phyloP scores from a whole-genome alignment of 2,888 invertebrate genomes.

The Drosophila leonis region DNA sequence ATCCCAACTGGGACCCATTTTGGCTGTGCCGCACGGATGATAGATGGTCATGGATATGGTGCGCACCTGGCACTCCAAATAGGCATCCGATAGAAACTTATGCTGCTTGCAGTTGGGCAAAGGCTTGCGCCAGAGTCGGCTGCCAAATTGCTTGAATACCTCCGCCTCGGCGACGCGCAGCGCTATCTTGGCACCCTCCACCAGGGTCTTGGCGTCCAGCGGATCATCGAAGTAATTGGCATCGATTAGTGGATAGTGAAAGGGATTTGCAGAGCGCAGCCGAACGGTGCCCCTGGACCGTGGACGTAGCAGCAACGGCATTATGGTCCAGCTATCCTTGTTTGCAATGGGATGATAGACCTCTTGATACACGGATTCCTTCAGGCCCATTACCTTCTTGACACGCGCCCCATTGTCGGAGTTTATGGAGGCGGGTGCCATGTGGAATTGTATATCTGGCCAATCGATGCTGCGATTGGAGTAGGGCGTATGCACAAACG shows the following conservation, averaged over 20 bases:
- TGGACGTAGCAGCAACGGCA: slow-evolving; percentile 93
- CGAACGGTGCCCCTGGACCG: slow-evolving; percentile 92
- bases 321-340: slow-evolving; percentile 91
- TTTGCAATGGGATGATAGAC: slow-evolving; percentile 93
- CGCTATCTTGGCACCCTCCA: slow-evolving; percentile 93
- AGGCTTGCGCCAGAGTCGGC: slow-evolving; percentile 90
- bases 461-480: slow-evolving; percentile 92
- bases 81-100: slow-evolving; percentile 91
- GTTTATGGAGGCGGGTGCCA: slow-evolving; percentile 95
- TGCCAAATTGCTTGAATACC: slow-evolving; percentile 93
- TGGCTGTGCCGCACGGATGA: slow-evolving; percentile 94
- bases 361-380: slow-evolving; percentile 92
- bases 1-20: slow-evolving; percentile 94
- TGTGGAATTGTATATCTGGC: slow-evolving; percentile 96
- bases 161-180: slow-evolving; percentile 90
- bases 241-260: slow-evolving; percentile 94
- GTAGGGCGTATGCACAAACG: slow-evolving; percentile 93
- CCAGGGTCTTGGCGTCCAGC: slow-evolving; percentile 91
- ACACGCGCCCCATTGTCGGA: slow-evolving; percentile 92
- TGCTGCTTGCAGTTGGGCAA: slow-evolving; percentile 92
- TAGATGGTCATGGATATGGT: slow-evolving; percentile 96
- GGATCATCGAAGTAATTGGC: slow-evolving; percentile 96
- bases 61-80: slow-evolving; percentile 94
- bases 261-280: slow-evolving; percentile 92
- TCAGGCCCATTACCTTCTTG: slow-evolving; percentile 91